Conservation (phyloP, 2,888 invertebrate genomes). For the Eupithecia subumbrata region DNA sequence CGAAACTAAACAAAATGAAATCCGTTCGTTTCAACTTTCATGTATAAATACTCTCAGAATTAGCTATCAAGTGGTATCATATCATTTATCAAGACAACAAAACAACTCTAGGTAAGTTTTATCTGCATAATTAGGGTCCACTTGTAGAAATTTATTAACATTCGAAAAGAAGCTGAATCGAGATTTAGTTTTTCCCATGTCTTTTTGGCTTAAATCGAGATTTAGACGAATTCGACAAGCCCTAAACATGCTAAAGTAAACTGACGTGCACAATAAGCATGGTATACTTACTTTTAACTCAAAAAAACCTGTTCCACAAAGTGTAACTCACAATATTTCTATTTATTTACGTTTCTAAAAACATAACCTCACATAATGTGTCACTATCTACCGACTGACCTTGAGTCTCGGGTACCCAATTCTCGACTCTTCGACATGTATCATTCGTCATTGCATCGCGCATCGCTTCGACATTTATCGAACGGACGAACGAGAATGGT, state of each 20-base stretch:
- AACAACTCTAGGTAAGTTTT: neutral
- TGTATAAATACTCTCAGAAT: neutral
- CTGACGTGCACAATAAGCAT: neutral
- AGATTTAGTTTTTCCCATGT: neutral
- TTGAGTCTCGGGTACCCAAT: neutral
- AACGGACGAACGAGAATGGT: neutral
- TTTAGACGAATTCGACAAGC: neutral
- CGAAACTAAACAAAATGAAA: neutral
- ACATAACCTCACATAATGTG: conserved; percentile 19
- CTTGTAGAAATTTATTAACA: neutral
- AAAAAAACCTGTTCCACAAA: neutral
- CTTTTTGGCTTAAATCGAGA: neutral
- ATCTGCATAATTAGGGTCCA: neutral
- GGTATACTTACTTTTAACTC: neutral
- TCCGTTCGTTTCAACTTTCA: neutral
- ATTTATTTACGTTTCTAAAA: neutral
- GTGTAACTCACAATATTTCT: neutral
- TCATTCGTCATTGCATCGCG: neutral
- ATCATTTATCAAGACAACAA: neutral
- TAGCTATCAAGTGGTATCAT: neutral
- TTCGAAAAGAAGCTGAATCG: neutral
- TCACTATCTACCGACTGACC: conserved; percentile 2
- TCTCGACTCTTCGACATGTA: neutral
- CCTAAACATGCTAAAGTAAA: neutral
- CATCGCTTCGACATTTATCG: neutral